Percentiles rank a stretch among this genome's conserved stretches.
These are phyloP conservation scores for Conus canariensis DNA, from an alignment of 2,888 invertebrate genomes.

Conservation along the genomic window DNA sequence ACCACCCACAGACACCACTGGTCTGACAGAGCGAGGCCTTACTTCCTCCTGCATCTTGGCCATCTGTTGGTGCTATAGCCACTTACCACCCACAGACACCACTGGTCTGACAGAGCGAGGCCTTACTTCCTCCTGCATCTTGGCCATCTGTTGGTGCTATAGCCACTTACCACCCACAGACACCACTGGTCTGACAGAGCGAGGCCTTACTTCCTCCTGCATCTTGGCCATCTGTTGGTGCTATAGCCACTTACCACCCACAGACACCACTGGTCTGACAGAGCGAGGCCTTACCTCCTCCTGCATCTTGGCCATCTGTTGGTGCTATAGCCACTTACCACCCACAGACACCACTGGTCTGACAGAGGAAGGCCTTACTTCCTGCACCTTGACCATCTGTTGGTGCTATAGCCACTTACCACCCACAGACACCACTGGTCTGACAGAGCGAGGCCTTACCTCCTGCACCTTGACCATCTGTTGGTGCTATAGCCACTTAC, in stretches of 20 bases:
- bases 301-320: slow-evolving; percentile 63
- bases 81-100: no score
- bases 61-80: slow-evolving; percentile 53
- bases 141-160: slow-evolving; percentile 57
- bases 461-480: slow-evolving; percentile 64
- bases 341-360: no score
- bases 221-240: slow-evolving; percentile 61
- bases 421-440: no score
- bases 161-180: no score
- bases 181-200: no score
- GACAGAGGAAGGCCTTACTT: slow-evolving; percentile 19
- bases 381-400: slow-evolving; percentile 63
- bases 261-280: no score
- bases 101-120: no score
- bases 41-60: slow-evolving; percentile 57
- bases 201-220: slow-evolving; percentile 47
- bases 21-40: not conserved
- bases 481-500: no score
- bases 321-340: no score
- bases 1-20: no score
- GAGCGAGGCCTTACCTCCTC: slow-evolving; percentile 38
- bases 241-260: no score
- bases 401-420: no score
- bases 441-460: not conserved
- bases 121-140: slow-evolving; percentile 53